These are phyloP conservation scores for Prionchulus punctatus DNA, from an alignment of 2,888 invertebrate species.

Conservation along the genomic window DNA sequence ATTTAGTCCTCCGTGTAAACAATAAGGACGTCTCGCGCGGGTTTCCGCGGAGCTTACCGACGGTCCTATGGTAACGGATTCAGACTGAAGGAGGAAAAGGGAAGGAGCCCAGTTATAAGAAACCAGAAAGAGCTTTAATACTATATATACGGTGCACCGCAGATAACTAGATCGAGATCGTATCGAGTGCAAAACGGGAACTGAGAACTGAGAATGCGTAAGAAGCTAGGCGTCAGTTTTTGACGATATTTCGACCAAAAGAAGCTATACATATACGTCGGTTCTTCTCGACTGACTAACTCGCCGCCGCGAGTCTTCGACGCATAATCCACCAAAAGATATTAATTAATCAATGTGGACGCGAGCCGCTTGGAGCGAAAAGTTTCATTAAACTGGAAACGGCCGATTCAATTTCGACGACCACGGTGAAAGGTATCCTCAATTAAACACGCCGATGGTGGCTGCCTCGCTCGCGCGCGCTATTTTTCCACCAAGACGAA, in stretches of 20 bases:
- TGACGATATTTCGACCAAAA: not conserved
- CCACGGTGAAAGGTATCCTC: not conserved
- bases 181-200: no score
- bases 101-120: no score
- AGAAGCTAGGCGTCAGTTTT: not conserved
- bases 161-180: no score
- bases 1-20: not conserved
- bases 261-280: no score
- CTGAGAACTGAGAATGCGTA: no score
- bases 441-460: not conserved
- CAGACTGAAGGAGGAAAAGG: no score
- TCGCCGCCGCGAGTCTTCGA: not conserved
- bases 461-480: not conserved
- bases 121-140: no score
- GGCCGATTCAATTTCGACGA: not conserved
- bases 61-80: not conserved
- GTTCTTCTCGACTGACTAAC: no score
- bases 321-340: not conserved
- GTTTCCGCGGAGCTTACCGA: not conserved
- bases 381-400: not conserved
- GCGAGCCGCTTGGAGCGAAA: not conserved
- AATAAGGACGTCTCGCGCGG: not conserved
- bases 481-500: not conserved
- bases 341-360: not conserved
- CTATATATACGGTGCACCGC: no score